Conservation (phyloP, 2,888 invertebrate genomes). For the Prosapia bicincta region DNA sequence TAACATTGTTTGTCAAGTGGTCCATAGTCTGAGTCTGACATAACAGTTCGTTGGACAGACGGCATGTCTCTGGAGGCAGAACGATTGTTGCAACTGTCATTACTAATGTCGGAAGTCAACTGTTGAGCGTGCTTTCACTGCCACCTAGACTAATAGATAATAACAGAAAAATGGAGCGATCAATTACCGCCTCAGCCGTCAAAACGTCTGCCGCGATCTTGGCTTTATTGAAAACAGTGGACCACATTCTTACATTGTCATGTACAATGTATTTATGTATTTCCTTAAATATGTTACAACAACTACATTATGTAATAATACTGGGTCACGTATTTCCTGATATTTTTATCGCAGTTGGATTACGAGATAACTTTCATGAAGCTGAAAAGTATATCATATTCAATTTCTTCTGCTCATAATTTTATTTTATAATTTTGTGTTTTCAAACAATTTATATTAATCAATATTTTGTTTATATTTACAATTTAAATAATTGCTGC, state of each 20-base stretch:
- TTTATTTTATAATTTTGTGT: too few species aligned
- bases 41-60: background rate
- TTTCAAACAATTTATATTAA: too few species aligned
- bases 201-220: background rate
- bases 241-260: background rate
- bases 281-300: background rate
- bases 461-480: too few species aligned
- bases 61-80: background rate
- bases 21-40: background rate
- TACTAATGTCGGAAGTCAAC: background rate
- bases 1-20: background rate
- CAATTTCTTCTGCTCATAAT: too few species aligned
- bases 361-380: background rate
- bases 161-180: background rate
- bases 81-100: conserved; percentile 1
- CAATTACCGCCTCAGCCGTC: background rate
- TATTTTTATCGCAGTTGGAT: background rate
- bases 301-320: background rate
- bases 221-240: background rate
- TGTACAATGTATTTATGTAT: background rate
- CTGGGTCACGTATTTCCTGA: background rate
- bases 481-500: too few species aligned
- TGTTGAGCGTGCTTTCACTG: background rate
- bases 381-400: too few species aligned
- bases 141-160: conserved; percentile 2